Conservation (phyloP, 92 coral and sea anemone species). For the Epizoanthus stellaris region DNA sequence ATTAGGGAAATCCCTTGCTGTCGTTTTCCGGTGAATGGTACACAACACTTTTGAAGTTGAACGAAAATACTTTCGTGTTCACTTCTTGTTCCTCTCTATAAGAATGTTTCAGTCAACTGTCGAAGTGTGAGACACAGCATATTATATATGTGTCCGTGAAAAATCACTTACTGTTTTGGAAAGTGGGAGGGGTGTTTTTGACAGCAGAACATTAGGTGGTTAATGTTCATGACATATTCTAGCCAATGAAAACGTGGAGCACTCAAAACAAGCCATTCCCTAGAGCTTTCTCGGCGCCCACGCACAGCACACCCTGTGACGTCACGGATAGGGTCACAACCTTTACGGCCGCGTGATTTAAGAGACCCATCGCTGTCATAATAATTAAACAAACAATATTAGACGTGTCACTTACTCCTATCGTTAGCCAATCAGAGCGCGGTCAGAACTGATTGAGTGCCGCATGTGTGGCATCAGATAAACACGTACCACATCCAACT, state of each 20-base stretch:
- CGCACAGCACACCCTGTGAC: conserved; percentile 99
- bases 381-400: conserved; percentile 73
- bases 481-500: conserved; percentile 10
- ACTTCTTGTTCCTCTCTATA: conserved; percentile 21
- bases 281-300: conserved; percentile 93
- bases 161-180: conserved; percentile 63
- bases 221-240: conserved; percentile 68
- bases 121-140: conserved; percentile 16
- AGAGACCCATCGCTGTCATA: conserved; percentile 58
- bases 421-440: conserved; percentile 69
- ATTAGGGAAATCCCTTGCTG: conserved; percentile 26
- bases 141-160: conserved; percentile 53
- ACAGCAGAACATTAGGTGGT: conserved; percentile 94
- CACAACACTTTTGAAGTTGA: conserved; percentile 27
- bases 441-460: conserved; percentile 36
- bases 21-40: conserved; percentile 39
- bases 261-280: conserved; percentile 83
- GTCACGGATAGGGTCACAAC: conserved; percentile 83
- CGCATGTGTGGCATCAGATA: conserved; percentile 57
- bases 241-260: conserved; percentile 78
- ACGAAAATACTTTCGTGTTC: conserved; percentile 18
- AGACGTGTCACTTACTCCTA: conserved; percentile 63
- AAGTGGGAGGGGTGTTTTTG: conserved; percentile 90
- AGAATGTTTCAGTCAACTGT: conserved; percentile 54
- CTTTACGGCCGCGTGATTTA: conserved; percentile 60